Conservation (phyloP, 2,888 invertebrate genomes). For the Diarsia dahlii region DNA sequence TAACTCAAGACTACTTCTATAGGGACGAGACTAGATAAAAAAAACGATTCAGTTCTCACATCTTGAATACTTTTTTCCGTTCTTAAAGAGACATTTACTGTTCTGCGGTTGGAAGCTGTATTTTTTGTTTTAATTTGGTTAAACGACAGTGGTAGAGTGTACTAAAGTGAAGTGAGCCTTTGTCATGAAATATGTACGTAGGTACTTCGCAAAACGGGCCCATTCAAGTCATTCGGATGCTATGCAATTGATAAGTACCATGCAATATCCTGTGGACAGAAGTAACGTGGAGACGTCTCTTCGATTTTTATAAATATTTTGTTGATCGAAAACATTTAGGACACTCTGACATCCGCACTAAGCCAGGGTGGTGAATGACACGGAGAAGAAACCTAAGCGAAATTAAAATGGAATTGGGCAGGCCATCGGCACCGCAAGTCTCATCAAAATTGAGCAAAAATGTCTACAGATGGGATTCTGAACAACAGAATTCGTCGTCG, state of each 20-base stretch:
- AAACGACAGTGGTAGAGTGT: too few species aligned
- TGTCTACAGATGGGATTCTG: too few species aligned
- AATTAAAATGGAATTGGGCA: too few species aligned
- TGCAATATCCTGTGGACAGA: conserved; percentile 50
- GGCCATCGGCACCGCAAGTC: too few species aligned
- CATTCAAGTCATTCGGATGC: conserved; percentile 49
- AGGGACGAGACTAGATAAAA: too few species aligned
- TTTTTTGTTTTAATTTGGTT: background rate
- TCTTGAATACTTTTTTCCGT: background rate
- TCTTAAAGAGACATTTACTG: background rate
- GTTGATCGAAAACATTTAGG: background rate
- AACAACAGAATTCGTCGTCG: too few species aligned
- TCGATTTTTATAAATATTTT: background rate
- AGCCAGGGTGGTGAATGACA: background rate
- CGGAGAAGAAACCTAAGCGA: background rate
- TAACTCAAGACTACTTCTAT: too few species aligned
- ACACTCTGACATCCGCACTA: background rate
- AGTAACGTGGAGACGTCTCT: conserved; percentile 6
- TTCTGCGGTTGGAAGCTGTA: background rate
- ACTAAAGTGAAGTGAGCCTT: conserved; percentile 17
- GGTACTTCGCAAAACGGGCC: conserved; percentile 35
- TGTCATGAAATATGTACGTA: conserved; percentile 23
- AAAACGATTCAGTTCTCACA: background rate
- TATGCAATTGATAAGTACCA: conserved; percentile 56
- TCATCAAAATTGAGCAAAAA: too few species aligned